phyloP scores from a whole-genome alignment of 2,888 invertebrate genomes.

The Heteromyza rotundicornis region DNA sequence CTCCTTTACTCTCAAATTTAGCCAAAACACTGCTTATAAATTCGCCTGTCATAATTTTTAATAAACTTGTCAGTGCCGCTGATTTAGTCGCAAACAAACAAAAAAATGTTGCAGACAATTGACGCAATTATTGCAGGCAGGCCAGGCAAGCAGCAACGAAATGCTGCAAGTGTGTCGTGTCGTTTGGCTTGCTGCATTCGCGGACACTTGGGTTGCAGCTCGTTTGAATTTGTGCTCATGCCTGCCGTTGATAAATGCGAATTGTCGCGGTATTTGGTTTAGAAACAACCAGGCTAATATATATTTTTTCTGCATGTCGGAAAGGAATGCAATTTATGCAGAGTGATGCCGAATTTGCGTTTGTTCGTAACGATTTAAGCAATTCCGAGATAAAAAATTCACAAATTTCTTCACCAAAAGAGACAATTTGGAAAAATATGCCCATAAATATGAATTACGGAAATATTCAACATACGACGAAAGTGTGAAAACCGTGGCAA shows the following conservation, averaged over 20 bases:
- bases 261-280: constrained; percentile 25
- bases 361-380: too few species aligned
- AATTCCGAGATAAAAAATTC: too few species aligned
- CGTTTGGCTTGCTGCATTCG: neutral
- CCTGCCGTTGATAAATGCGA: constrained; percentile 16
- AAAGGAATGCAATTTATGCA: too few species aligned
- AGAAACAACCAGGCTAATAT: too few species aligned
- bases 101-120: constrained; percentile 25
- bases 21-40: constrained; percentile 3
- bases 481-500: too few species aligned
- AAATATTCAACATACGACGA: too few species aligned
- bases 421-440: too few species aligned
- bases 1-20: constrained; percentile 7
- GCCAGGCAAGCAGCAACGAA: constrained; percentile 24
- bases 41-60: constrained; percentile 14
- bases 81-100: constrained; percentile 19
- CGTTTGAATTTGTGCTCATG: constrained; percentile 1
- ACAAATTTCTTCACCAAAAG: too few species aligned
- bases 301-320: too few species aligned
- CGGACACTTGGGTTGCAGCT: constrained; percentile 16
- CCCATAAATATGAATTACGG: too few species aligned
- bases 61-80: constrained; percentile 28
- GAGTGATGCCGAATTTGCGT: too few species aligned
- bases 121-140: constrained; percentile 36
- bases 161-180: neutral